Evolutionary conservation across 1,140 invertebrate species (phyloP), one percentile per base, ranked within the genome.

Genomic region (Cherax destructor): DNA sequence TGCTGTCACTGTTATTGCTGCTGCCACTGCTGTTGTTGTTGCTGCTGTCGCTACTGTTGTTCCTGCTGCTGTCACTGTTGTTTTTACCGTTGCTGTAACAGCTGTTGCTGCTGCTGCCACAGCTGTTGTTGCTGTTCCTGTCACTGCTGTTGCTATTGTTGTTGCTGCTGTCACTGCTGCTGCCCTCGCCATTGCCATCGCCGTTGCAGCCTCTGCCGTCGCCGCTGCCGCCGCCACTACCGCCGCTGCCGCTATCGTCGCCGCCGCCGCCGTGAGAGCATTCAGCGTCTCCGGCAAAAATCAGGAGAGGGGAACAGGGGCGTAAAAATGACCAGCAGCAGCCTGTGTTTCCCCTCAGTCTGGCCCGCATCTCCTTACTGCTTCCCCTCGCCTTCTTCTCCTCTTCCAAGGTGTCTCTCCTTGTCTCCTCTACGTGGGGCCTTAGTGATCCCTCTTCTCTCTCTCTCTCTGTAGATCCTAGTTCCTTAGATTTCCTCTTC

Each of bases 241-340:
- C 3, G 69, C 72, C 10, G 21, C 65, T 30, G 47, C 83, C 6
- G 41, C 56, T 52, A n/a, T n/a, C n/a, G n/a, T 4, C 2, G 30
- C 52, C 52, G 52, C 7, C 11, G 7, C 74, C 9, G 69, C 72
- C 10, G 21, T 47, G 30, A 41, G 30, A 41, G 30, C 30, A 41
- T 41, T 41, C 30, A 41, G 30, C 9, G 47, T 41, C 16, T 24
- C 21, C 1, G 30, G 59, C n/a, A 85, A 85, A 91, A 89, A 77
- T 61, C 24, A 11, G 24, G 49, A 72, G 52, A 76, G 88, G 76
- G 88, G 88, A 65, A 91, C 13, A 91, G 80, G 76, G 61, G 83
- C n/a, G 83, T 85, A 91, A 91, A 91, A 91, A 65, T 91, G 30
- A 11, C 74, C 76, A 16, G 76, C 74, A 80, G 83, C 88, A 91